Base-by-base conservation (phyloP, 2,888 invertebrate species). In the Agrilus cyanescens region DNA sequence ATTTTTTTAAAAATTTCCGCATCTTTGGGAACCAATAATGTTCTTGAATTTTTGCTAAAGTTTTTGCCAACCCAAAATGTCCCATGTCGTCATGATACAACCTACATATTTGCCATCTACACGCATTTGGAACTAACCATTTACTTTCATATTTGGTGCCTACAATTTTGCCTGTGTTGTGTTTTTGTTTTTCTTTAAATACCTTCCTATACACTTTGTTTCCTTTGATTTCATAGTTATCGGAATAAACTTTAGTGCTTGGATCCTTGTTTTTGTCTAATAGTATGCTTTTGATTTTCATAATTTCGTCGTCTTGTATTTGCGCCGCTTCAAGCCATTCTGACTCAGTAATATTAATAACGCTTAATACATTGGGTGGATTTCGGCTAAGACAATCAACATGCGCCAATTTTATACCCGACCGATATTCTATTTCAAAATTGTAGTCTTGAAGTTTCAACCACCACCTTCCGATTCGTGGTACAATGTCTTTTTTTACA, bases 381-480 rank as follows among this genome's bases (percentile, higher is more conserved):
- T 4, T 18, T 18, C 18, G 18, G 18, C 18, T 18, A 4, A 18
- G 5, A 18, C 18, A 18, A 5, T 18, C 18, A 18, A 18, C 5
- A 18, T 18, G 18, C 3, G 18, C 18, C 38, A 38, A 18, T 14
- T 38, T 38, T 25, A 18, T 5, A 4, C 38, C 38, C 6, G 38
- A 4, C 4, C 38, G 38, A 38, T 38, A 38, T 10, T 38, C 20
- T 3, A 38, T 38, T 10, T 38, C 38, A 38, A 38, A 38, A 38
- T 38, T 38, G 4, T 38, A 38, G 13, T 54, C 51, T 36, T 53
- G 54, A 3, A 54, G 12, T 4, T 51, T 50, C 1, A 54, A 32
- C 55, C 57, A 57, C 57, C 58, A 58, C 0, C 58, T 36, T 1
- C 52, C 52, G 0, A 57, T 51, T 2, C 55, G 41, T 1, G 57